Evolutionary conservation across 1,140 invertebrate species (phyloP).

Genomic region (Cydia pomonella): DNA sequence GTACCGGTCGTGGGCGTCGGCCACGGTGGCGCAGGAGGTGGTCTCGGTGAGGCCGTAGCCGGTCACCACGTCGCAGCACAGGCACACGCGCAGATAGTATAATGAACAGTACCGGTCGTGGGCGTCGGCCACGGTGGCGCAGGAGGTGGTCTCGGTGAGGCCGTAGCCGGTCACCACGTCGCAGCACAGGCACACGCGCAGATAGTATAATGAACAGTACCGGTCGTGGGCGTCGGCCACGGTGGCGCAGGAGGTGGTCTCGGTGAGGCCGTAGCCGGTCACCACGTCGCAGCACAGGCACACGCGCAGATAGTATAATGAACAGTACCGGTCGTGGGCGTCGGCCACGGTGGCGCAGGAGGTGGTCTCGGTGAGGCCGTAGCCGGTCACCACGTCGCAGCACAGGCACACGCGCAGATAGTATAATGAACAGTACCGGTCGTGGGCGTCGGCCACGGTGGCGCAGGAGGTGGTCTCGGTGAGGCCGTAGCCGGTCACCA

Average conservation of each 20-base stretch:
- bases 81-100: slow-evolving; percentile 95
- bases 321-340: slow-evolving; percentile 81
- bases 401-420: slow-evolving; percentile 96
- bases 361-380: slow-evolving; percentile 98
- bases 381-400: slow-evolving; percentile 95
- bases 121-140: slow-evolving; percentile 94
- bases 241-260: slow-evolving; percentile 96
- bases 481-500: slow-evolving; percentile 97
- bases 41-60: slow-evolving; percentile 99
- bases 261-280: slow-evolving; percentile 98
- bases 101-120: slow-evolving; percentile 77
- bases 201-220: too few species aligned
- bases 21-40: slow-evolving; percentile 94
- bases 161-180: slow-evolving; percentile 97
- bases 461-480: slow-evolving; percentile 98
- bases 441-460: slow-evolving; percentile 90
- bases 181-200: slow-evolving; percentile 95
- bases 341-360: slow-evolving; percentile 96
- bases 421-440: slow-evolving; percentile 80
- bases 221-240: slow-evolving; percentile 88
- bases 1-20: slow-evolving; percentile 84
- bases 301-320: too few species aligned
- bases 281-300: slow-evolving; percentile 95
- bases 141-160: slow-evolving; percentile 97
- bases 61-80: slow-evolving; percentile 94